Base-by-base conservation (phyloP, 92 coral and sea anemone species). In the Micromussa lordhowensis region DNA sequence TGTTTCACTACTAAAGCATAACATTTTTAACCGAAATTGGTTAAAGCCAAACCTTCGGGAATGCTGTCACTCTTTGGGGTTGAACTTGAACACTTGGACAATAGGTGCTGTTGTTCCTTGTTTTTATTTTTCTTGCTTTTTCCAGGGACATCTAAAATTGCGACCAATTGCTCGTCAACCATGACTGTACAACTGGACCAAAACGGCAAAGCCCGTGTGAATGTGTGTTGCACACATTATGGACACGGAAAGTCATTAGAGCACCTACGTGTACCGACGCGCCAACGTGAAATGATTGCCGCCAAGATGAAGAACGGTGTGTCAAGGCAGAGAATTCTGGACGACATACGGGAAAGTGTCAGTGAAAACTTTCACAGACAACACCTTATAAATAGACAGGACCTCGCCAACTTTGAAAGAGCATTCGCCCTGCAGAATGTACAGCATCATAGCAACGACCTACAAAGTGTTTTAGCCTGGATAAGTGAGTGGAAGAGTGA, bases 381-480 rank as follows among this genome's bases (percentile, higher is more conserved):
- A 34, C 94, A 92, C 78, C 57, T 92, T 29, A 48, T 85, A 17
- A 90, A 81, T n/a, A 88, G 51, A 51, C 79, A 92, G 68, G 95
- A 92, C 88, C 28, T 92, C 32, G 59, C 44, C 22, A 93, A 84
- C 75, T 88, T 93, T 40, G 82, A 84, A 31, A 44, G 54, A 30
- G 83, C 93, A 3, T 93, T 70, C 68, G 96, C 92, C 29, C 90
- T 93, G 36, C 77, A 55, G 15, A 40, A 87, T 11, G 66, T 88
- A 2, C 75, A 88, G 57, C 86, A 88, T 15, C 96, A 93, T 70
- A 82, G 83, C 29, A 91, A 91, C 40, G 94, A 91, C 86, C 96
- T 91, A 36, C 90, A 88, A 51, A 89, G 94, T 58, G 87, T 76
- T 0, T 82, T 87, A 8, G 88, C 93, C 18, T 91, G 94, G 94